Base-by-base conservation (phyloP, 2,888 invertebrate genomes). In the Megastigmus dorsalis region DNA sequence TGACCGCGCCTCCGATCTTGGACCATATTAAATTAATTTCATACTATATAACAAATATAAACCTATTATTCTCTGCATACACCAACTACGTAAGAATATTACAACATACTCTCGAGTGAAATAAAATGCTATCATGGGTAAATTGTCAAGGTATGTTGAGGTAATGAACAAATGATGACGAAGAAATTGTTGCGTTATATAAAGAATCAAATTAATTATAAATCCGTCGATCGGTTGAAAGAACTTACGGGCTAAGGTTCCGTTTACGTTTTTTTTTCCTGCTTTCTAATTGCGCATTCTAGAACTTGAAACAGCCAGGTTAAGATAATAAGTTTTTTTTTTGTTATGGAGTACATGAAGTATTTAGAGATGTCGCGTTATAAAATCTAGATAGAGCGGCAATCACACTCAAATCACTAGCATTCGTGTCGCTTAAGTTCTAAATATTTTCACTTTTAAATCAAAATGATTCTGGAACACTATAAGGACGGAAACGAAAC, bases 1-100 rank as follows among this genome's bases (percentile, higher is more conserved):
- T 79, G 76, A 81, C 81, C 81, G 82, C 80, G 80, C 80, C 78
- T 79, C 76, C 67, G 77, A 80, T 79, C 74, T 74, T 79, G 65
- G 66, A 77, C 50, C 62, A 67, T 52, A 38, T 20, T 26, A 66
- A 73, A 36, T n/a, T 26, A 60, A 30, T 28, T 1, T 48, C 43
- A 7, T 55, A 20, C 10, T 15, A 38, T 13, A 57, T 23, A n/a
- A n/a, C n/a, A n/a, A n/a, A n/a, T n/a, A n/a, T n/a, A n/a, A n/a
- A n/a, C n/a, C n/a, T n/a, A n/a, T n/a, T n/a, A n/a, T n/a, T n/a
- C n/a, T n/a, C n/a, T n/a, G n/a, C n/a, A n/a, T n/a, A n/a, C n/a
- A n/a, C n/a, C n/a, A n/a, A n/a, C n/a, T n/a, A n/a, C n/a, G n/a
- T n/a, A n/a, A n/a, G n/a, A n/a, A n/a, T n/a, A n/a, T n/a, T n/a